Evolutionary conservation across 1,140 invertebrate genomes (phyloP).

Genomic region (Drosophila tsacasi): DNA sequence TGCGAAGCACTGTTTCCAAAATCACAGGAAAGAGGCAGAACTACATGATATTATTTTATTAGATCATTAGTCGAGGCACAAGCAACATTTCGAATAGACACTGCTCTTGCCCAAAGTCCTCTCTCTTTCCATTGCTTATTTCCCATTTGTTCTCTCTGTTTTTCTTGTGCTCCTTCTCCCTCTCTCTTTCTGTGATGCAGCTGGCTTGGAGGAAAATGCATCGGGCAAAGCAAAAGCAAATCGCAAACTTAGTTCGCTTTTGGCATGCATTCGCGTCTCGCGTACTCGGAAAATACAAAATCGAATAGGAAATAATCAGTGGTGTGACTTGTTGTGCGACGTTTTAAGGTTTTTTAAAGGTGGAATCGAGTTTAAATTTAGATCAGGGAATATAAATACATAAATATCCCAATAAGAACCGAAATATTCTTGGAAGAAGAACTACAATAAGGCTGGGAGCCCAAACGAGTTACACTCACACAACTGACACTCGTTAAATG

Average conservation of each 20-base stretch:
- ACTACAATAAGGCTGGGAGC: constrained; percentile 22
- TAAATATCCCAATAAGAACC: constrained; percentile 19
- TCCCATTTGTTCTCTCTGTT: constrained; percentile 9
- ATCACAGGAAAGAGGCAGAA: neutral
- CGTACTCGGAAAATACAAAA: constrained; percentile 8
- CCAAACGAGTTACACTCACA: constrained; percentile 62
- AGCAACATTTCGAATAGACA: neutral
- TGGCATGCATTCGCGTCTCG: constrained; percentile 22
- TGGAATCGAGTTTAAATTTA: constrained; percentile 7
- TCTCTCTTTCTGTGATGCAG: neutral
- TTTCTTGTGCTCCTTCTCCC: constrained; percentile 1
- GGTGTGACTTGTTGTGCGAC: neutral
- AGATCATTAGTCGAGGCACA: neutral
- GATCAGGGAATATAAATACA: constrained; percentile 2
- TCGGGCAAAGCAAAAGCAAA: constrained; percentile 4
- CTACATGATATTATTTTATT: neutral
- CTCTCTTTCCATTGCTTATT: neutral
- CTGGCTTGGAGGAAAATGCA: constrained; percentile 18
- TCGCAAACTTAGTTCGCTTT: constrained; percentile 26
- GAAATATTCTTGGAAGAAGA: constrained; percentile 39
- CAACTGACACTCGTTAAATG: constrained; percentile 13
- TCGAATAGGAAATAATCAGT: constrained; percentile 8
- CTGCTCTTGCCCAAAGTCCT: neutral
- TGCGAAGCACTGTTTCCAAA: neutral
- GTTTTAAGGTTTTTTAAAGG: neutral